Evolutionary conservation across 2,797 vertebrate species (phyloP), one percentile per base, ranked within the genome.

Genomic region (Glossophaga mutica): DNA sequence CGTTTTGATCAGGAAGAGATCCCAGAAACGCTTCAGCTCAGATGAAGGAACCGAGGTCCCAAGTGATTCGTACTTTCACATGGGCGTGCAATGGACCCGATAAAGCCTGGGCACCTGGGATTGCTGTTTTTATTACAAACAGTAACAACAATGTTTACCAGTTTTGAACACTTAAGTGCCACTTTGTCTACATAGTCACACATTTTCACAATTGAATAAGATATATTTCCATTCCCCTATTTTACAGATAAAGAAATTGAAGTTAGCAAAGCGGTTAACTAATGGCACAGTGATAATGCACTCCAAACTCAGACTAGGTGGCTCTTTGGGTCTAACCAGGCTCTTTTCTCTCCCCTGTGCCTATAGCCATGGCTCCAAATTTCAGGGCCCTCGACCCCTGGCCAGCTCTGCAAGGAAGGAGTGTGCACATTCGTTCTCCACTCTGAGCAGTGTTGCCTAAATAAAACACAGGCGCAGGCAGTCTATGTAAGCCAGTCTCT

Each of bases 221-320:
- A 67, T 62, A 34, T 3, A n/a, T n/a, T 62, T 87, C 34, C 87
- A 2, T 39, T 14, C 11, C 1, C 14, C 29, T 71, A 14, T 92
- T 79, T 71, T 48, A 52, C 26, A 76, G 70, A 62, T 84, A 46
- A 93, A 78, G 74, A 88, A 68, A 70, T 11, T 32, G 50, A 89
- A 50, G 34, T 57, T 32, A n/a, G 26, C 21, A 76, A 62, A 82
- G 19, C 67, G 26, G 55, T 65, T 39, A 83, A 48, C 77, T 24
- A 65, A 32, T 76, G 9, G 29, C 5, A 22, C 0, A 50, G 26
- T 84, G 82, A 29, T 70, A 85, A 87, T 39, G 18, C 59, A 18
- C 46, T 4, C 15, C 48, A 62, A 29, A 9, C n/a, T 90, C 34
- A 67, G 42, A 59, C 19, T 9, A 29, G 22, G 18, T 32, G 34